Evolutionary conservation across 1,140 invertebrate genomes (phyloP).

Genomic region (Prorops nasuta): DNA sequence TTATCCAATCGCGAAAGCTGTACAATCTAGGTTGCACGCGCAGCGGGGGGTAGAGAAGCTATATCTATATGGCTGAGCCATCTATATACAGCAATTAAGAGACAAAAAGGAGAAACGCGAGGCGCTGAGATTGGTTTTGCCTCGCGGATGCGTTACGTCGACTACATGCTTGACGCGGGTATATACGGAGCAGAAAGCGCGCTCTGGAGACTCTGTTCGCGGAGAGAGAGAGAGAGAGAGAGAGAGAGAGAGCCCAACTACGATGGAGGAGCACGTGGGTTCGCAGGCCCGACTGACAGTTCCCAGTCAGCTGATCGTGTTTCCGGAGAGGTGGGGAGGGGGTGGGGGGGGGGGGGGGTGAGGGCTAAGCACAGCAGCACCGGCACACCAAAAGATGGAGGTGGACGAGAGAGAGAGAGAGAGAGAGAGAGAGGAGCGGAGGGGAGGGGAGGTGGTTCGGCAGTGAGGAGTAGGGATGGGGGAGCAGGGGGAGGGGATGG

Average conservation of each 20-base stretch:
- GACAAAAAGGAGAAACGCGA: too few species aligned
- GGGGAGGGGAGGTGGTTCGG: slow-evolving; percentile 9
- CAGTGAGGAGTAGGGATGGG: slow-evolving; percentile 22
- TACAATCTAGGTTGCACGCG: too few species aligned
- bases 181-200: too few species aligned
- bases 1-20: too few species aligned
- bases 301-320: slow-evolving; percentile 47
- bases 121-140: too few species aligned
- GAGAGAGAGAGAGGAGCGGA: slow-evolving; percentile 12
- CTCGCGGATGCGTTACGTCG: too few species aligned
- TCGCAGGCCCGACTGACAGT: slow-evolving; percentile 40
- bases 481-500: slow-evolving; percentile 14
- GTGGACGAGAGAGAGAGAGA: slow-evolving; percentile 14
- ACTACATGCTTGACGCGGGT: too few species aligned
- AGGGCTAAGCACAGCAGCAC: background rate
- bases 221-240: slow-evolving; percentile 10
- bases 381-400: slow-evolving; percentile 3
- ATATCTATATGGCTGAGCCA: too few species aligned
- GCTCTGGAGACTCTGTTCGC: too few species aligned
- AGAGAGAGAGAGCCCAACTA: slow-evolving; percentile 21
- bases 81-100: too few species aligned
- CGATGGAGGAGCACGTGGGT: slow-evolving; percentile 28
- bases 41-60: too few species aligned
- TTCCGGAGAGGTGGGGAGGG: slow-evolving; percentile 10
- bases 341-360: slow-evolving; percentile 9